Conservation (phyloP, 1,140 invertebrate genomes). For the Anagrus nilaparvatae region DNA sequence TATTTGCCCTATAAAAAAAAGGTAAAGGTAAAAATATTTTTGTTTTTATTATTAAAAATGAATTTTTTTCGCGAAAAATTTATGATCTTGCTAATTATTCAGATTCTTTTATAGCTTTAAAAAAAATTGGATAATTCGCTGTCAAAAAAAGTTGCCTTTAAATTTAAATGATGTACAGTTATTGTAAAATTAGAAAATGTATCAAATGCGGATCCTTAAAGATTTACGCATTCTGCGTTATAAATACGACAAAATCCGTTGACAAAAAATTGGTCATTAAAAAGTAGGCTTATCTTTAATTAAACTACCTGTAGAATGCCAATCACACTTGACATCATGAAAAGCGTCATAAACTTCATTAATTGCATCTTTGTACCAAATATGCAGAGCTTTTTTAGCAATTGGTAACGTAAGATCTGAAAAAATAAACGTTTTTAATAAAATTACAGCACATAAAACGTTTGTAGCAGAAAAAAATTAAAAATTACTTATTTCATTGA, state of each 20-base stretch:
- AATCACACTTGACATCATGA: slow-evolving; percentile 6
- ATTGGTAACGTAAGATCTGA: slow-evolving; percentile 2
- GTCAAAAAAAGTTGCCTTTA: not conserved
- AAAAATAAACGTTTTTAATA: not conserved
- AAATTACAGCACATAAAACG: not conserved
- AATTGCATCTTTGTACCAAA: not conserved
- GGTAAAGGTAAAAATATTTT: no score
- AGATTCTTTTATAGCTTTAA: no score
- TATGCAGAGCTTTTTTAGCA: not conserved
- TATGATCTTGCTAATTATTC: no score
- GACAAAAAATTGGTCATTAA: no score
- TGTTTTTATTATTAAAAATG: no score
- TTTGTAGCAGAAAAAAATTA: slow-evolving; percentile 1
- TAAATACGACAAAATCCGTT: no score
- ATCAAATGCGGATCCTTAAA: no score
- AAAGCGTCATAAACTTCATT: slow-evolving; percentile 6
- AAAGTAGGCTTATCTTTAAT: no score
- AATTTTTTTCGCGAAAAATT: no score
- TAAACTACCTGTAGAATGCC: slow-evolving; percentile 10
- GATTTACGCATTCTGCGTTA: no score
- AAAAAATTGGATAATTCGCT: no score
- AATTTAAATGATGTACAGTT: not conserved
- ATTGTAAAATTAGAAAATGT: not conserved
- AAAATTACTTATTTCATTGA: not conserved
- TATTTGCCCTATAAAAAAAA: no score